These are phyloP conservation scores for Syngnathus scovelli DNA, from an alignment of 2,113 vertebrate species.

Conservation along the genomic window DNA sequence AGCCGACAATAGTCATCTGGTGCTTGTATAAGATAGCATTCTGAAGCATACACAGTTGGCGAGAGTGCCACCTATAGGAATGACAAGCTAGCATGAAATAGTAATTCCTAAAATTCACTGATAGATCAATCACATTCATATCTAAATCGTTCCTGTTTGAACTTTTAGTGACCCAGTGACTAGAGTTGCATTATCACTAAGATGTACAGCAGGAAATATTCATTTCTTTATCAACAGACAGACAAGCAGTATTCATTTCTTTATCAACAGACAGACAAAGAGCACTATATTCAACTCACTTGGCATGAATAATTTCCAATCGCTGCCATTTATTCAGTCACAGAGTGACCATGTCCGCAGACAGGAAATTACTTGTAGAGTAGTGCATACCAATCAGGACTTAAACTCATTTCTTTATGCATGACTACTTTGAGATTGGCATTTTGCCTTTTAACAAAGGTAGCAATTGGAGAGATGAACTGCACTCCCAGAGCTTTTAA, in stretches of 20 bases:
- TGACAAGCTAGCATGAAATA: constrained; percentile 79
- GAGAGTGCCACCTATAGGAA: constrained; percentile 49
- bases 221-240: neutral
- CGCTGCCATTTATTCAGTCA: constrained; percentile 6
- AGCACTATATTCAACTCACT: neutral
- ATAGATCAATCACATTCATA: constrained; percentile 65
- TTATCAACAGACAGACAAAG: constrained; percentile 12
- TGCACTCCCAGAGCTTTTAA: neutral
- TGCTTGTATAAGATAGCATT: neutral
- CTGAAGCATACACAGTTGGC: neutral
- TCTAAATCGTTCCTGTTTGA: constrained; percentile 21
- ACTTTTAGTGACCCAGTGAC: constrained; percentile 1
- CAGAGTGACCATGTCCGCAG: constrained; percentile 4
- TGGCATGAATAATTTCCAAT: constrained; percentile 1
- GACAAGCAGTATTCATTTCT: constrained; percentile 8
- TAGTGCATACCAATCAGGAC: neutral
- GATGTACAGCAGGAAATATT: neutral
- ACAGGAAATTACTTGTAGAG: constrained; percentile 9
- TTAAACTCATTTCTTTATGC: neutral
- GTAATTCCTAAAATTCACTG: constrained; percentile 79
- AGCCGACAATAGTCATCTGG: neutral
- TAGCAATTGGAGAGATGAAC: neutral
- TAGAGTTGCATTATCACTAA: neutral
- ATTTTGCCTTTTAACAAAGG: neutral
- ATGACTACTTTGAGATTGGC: constrained; percentile 7